Percentiles rank a stretch among this genome's conserved stretches.
These are phyloP conservation scores for Holothuria leucospilota DNA, from an alignment of 53 echinoderm and acorn worm species.

Conservation along the genomic window DNA sequence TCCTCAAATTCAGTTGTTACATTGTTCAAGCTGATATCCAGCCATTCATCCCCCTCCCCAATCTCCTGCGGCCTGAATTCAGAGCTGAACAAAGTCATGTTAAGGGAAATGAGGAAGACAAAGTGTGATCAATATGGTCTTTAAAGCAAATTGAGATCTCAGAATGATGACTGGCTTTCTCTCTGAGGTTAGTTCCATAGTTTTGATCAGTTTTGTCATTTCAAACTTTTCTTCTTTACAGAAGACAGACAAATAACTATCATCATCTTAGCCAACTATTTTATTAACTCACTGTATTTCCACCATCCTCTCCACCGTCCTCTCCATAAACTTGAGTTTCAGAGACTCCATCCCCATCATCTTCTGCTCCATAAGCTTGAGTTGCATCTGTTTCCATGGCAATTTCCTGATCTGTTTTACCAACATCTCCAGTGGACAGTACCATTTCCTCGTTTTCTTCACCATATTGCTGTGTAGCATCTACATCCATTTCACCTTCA, in stretches of 20 bases:
- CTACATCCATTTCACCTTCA: conserved; percentile 18
- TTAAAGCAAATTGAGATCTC: too few relatives aligned
- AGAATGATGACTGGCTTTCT: too few relatives aligned
- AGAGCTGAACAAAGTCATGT: too few relatives aligned
- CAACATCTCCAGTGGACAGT: background rate
- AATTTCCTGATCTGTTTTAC: background rate
- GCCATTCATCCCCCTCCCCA: too few relatives aligned
- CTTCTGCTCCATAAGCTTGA: conserved; percentile 22
- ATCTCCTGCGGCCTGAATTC: too few relatives aligned
- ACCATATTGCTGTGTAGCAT: conserved; percentile 59
- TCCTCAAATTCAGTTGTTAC: too few relatives aligned
- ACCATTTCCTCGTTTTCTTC: conserved; percentile 19
- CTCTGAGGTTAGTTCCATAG: too few relatives aligned
- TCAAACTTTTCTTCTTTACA: too few relatives aligned
- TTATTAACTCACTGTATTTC: conserved; percentile 42
- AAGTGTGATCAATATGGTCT: too few relatives aligned
- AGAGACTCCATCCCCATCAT: background rate
- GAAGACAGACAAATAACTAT: background rate
- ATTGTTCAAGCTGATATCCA: too few relatives aligned
- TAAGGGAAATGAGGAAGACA: too few relatives aligned
- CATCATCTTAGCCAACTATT: background rate
- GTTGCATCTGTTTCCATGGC: conserved; percentile 68
- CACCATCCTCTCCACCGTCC: background rate
- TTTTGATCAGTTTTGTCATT: too few relatives aligned
- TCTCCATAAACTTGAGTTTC: conserved; percentile 49